phyloP scores from a whole-genome alignment of 2,113 vertebrate genomes.

The Dicrurus megarhynchus region DNA sequence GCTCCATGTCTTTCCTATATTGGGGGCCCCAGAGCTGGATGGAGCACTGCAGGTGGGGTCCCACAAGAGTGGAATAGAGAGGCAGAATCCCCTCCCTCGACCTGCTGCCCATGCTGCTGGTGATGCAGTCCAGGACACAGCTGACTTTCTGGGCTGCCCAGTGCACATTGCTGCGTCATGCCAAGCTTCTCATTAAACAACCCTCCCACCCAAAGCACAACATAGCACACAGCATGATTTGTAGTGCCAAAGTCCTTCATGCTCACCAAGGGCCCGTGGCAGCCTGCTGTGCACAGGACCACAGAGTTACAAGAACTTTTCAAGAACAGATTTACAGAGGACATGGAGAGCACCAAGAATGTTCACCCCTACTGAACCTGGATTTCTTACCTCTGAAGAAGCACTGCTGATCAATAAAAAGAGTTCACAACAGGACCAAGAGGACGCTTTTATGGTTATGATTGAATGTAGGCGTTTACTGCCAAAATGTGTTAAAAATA shows the following conservation, averaged over 20 bases:
- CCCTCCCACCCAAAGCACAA: not conserved
- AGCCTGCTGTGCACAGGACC: not conserved
- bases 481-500: not conserved
- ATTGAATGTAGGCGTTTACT: not conserved
- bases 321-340: not conserved
- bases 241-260: not conserved
- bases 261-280: accelerated
- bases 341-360: not conserved
- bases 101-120: accelerated
- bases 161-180: accelerated
- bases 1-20: accelerated
- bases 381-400: not conserved
- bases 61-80: accelerated
- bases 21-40: not conserved
- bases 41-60: not conserved
- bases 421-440: not conserved
- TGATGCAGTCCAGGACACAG: not conserved
- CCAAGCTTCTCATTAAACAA: not conserved
- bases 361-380: not conserved
- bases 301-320: not conserved
- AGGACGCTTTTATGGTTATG: not conserved
- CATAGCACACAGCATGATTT: accelerated
- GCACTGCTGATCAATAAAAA: not conserved
- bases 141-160: not conserved
- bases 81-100: not conserved